Evolutionary conservation across 2,797 vertebrate genomes (phyloP), one percentile per base, ranked within the genome.

Genomic region (Oreochromis grahami): DNA sequence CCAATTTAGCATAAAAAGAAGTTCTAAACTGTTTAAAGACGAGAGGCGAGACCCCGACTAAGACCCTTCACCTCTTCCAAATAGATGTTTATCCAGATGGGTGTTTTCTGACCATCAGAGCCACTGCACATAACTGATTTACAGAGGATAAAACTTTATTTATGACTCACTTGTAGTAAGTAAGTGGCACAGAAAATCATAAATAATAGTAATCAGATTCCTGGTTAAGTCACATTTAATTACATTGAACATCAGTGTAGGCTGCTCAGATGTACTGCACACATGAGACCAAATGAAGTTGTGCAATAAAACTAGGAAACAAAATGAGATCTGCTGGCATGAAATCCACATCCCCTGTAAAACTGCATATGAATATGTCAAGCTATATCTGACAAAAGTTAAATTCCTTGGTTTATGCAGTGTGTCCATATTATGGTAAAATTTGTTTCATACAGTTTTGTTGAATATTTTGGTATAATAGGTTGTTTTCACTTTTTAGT

Each of bases 41-140:
- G 55, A 85, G 82, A 83, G 36, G 85, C 58, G 19, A 60, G 87
- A 85, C 87, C 87, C 78, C 7, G 34, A 86, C 58, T 21, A 78
- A 84, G 89, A 91, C 88, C 88, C 72, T 50, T 87, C 81, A 92
- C 91, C 91, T 90, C 79, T 10, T 38, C 43, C 60, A 80, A 65
- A 70, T 78, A 70, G 43, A 58, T 93, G 91, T 95, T 95, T 91
- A 76, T 87, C 83, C 94, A 95, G 93, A 93, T 95, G 93, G 84
- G 56, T 83, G 70, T 87, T 91, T 87, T 91, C 72, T 81, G 84
- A 88, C 78, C 84, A 79, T 5, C 7, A 79, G 51, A 63, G 41
- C 45, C 76, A 84, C 32, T n/a, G 68, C 43, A 32, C 26, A n/a
- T 12, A 48, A 13, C 19, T 48, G 24, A 48, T 48, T 72, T 11